A percentile compares a stretch with the other conserved stretches of the same genome.
phyloP scores from a whole-genome alignment of 2,113 vertebrate genomes.

The Etia nguti region DNA sequence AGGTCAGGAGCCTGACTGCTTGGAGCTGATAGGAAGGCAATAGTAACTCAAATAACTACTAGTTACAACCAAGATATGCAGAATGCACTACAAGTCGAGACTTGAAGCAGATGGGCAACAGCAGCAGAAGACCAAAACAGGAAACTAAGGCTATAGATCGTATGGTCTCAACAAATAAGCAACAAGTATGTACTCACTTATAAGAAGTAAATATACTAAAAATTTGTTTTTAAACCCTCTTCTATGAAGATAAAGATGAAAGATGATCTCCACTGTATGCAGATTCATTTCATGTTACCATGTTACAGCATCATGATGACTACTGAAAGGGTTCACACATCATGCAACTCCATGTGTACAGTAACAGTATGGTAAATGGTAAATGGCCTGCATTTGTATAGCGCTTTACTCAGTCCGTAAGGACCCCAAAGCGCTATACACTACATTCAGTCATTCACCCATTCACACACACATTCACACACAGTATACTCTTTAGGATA shows the following conservation, averaged over 20 bases:
- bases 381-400: no score
- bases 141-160: background rate
- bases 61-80: background rate
- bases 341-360: background rate
- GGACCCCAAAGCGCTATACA: no score
- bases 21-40: background rate
- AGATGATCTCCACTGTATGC: background rate
- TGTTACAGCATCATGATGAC: background rate
- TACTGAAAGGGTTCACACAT: background rate
- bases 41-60: background rate
- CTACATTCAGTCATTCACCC: no score
- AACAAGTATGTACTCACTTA: background rate
- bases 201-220: background rate
- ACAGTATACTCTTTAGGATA: background rate
- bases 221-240: background rate
- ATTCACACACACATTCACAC: no score
- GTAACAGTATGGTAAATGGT: no score
- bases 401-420: no score
- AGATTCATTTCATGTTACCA: background rate
- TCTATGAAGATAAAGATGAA: background rate
- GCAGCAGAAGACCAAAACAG: background rate
- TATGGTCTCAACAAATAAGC: background rate
- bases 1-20: background rate
- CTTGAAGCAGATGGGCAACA: background rate
- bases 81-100: background rate